Conservation (phyloP, 1,140 invertebrate species). For the Drosophila takahashii region DNA sequence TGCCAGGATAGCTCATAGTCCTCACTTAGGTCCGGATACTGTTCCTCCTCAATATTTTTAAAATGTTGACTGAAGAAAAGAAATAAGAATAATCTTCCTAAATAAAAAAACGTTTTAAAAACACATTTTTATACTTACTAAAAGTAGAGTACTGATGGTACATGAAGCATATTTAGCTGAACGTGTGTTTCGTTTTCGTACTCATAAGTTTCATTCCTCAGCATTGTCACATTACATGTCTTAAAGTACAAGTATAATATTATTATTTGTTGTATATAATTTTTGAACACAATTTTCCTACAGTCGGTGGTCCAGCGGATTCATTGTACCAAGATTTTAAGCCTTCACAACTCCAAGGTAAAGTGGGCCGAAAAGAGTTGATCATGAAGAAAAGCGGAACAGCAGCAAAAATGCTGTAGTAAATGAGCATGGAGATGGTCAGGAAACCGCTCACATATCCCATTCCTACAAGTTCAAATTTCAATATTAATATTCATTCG, state of each 20-base stretch:
- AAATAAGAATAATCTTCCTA: no score
- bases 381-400: slow-evolving; percentile 70
- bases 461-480: slow-evolving; percentile 52
- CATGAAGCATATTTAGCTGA: slow-evolving; percentile 14
- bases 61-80: slow-evolving; percentile 40
- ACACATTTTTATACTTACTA: slow-evolving; percentile 39
- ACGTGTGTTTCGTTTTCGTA: background rate
- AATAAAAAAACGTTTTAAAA: no score
- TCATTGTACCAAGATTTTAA: slow-evolving; percentile 21
- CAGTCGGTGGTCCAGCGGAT: slow-evolving; percentile 8
- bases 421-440: slow-evolving; percentile 53
- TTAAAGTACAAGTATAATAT: background rate
- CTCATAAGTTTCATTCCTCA: background rate
- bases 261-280: background rate
- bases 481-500: background rate
- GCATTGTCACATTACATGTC: slow-evolving; percentile 35
- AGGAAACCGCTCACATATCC: slow-evolving; percentile 69
- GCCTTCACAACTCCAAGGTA: slow-evolving; percentile 78
- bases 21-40: background rate
- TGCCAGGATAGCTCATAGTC: slow-evolving; percentile 43
- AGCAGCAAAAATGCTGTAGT: slow-evolving; percentile 67
- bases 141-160: slow-evolving; percentile 71
- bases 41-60: background rate
- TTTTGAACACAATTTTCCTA: background rate
- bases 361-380: slow-evolving; percentile 60